Conservation (phyloP, 64 coral and sea anemone genomes). For the Montipora efflorescens region DNA sequence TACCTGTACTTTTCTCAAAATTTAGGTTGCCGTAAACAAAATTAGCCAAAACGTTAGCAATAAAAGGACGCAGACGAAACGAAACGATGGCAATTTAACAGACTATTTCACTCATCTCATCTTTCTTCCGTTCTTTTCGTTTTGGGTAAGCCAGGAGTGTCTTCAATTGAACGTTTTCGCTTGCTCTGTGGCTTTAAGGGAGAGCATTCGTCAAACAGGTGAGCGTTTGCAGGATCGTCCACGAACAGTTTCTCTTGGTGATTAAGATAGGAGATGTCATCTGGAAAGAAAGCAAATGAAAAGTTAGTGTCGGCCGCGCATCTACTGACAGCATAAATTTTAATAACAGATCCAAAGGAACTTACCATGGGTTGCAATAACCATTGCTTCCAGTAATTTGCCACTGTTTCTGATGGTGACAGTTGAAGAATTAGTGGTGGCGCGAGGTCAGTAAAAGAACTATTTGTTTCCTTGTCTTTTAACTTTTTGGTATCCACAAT, state of each 20-base stretch:
- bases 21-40: no score
- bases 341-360: not conserved
- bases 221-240: no score
- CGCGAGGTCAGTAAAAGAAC: not conserved
- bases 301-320: not conserved
- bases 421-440: not conserved
- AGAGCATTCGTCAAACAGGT: no score
- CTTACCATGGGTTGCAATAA: not conserved
- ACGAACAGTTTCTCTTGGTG: not conserved
- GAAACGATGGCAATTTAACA: no score
- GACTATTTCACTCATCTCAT: no score
- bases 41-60: no score
- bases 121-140: no score
- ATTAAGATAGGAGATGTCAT: not conserved
- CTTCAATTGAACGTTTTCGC: no score
- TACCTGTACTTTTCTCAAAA: no score
- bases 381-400: not conserved
- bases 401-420: not conserved
- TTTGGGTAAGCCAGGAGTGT: no score
- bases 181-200: no score
- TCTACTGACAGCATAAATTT: not conserved
- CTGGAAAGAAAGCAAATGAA: not conserved
- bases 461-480: not conserved
- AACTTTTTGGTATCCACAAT: not conserved
- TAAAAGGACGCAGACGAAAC: no score